Evolutionary conservation across 2,113 vertebrate species (phyloP), one percentile per base, ranked within the genome.

Genomic region (Heterocephalus glaber): DNA sequence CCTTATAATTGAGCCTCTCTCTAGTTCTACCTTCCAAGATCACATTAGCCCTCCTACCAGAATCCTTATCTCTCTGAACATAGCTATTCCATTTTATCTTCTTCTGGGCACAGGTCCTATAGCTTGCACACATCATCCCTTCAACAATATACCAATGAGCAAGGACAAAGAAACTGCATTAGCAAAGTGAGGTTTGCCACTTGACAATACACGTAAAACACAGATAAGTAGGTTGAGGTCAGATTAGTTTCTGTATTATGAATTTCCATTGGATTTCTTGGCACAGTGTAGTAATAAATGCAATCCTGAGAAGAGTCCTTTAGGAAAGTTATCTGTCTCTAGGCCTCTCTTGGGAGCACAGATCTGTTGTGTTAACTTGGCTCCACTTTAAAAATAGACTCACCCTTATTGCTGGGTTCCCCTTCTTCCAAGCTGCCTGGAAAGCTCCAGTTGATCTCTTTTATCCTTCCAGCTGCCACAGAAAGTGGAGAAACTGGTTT

Each of bases 401-500:
- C 68, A 38, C 17, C 22, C 35, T 20, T 52, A 1, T 86, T 88
- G 94, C 82, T 88, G 44, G 66, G 35, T 33, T 92, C 65, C 35
- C 30, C 86, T 91, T 88, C 83, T 91, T 95, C 38, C n/a, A 56
- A 83, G 61, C 52, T 94, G 61, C 95, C 92, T 65, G 19, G 58
- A 54, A 52, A 95, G 54, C 81, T 90, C 63, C 82, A 80, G 41
- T 16, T 94, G 89, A 86, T 86, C 88, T 83, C 17, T 10, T 52
- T 19, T 86, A 52, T 28, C 56, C 76, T 60, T 82, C 47, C 54
- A 92, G 61, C 56, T 60, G 41, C 83, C 65, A 72, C 20, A 41
- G 52, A 68, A 58, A 96, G 74, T 86, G 4, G 95, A 79, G 61
- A 93, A 96, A 96, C 92, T 65, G 90, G 89, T 97, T 95, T 96